Base-by-base conservation (phyloP, 1,140 invertebrate genomes). In the Diabrotica undecimpunctata region DNA sequence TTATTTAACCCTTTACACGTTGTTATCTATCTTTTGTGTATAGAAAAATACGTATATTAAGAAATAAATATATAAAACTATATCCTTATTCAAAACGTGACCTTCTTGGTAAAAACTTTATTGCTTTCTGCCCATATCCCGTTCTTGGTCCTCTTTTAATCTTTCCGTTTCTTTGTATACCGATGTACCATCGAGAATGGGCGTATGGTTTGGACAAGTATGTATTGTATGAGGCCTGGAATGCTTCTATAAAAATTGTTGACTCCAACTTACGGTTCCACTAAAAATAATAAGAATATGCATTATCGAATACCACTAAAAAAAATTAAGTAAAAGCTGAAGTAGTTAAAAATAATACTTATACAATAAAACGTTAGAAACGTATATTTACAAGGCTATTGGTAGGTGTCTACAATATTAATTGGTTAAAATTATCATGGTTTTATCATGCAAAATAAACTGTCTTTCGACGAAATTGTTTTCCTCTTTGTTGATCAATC, bases 151-250 rank as follows among this genome's bases (percentile, higher is more conserved):
- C 87, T 8, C 80, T 77, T 73, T 88, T 88, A 14, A 81, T 75
- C 65, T 84, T 83, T 10, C 87, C 86, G 37, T 83, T 85, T 71
- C 84, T 87, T 68, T 88, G 88, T 54, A 88, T 81, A 7, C 82
- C 87, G 13, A 88, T 75, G 79, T 86, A 88, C 85, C 86, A 88
- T 5, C 85, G 84, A 5, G 81, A 63, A 66, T 86, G 82, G 0
- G 82, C 82, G 66, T 84, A 84, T 72, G 84, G 83, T 65, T 79
- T 79, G 6, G 85, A 86, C 60, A 87, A 75, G 70, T 87, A 87
- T 0, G 81, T 83, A 65, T 85, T 85, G 65, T 86, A 87, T 5
- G 78, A 79, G 9, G 84, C 84, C 11, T 83, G 78, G 35, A 81
- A 78, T 70, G 79, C 80, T 72, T 87, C 86, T 37, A 87, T 81